Evolutionary conservation across 2,888 invertebrate genomes (phyloP).

Genomic region (Ceratothoa steindachneri): DNA sequence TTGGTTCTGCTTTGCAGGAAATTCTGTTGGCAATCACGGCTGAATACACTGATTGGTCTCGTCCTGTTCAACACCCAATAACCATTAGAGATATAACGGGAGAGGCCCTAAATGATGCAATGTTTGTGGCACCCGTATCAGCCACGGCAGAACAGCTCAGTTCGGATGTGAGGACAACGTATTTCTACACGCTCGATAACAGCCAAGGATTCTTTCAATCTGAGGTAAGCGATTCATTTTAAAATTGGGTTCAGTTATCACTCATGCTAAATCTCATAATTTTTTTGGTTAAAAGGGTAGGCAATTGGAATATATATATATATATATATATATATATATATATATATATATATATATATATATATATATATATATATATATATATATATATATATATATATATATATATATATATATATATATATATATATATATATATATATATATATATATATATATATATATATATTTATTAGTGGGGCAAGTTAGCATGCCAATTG

Average conservation of each 20-base stretch:
- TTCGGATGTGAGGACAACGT: slow-evolving; percentile 24
- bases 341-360: slow-evolving; percentile 13
- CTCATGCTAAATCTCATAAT: too few species aligned
- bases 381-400: slow-evolving; percentile 19
- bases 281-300: not conserved
- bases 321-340: slow-evolving; percentile 10
- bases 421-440: slow-evolving; percentile 49
- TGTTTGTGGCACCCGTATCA: slow-evolving; percentile 78
- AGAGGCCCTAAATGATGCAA: slow-evolving; percentile 87
- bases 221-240: not conserved
- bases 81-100: slow-evolving; percentile 84
- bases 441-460: slow-evolving; percentile 50
- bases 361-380: slow-evolving; percentile 22
- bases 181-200: slow-evolving; percentile 38
- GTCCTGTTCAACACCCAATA: slow-evolving; percentile 82
- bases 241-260: too few species aligned
- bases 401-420: slow-evolving; percentile 17
- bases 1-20: slow-evolving; percentile 57
- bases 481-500: too few species aligned
- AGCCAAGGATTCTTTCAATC: not conserved
- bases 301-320: not conserved
- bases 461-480: slow-evolving; percentile 14
- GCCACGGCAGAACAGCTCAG: slow-evolving; percentile 38
- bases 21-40: slow-evolving; percentile 94
- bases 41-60: slow-evolving; percentile 97